A percentile compares a stretch with the other conserved stretches of the same genome.
These are phyloP conservation scores for Phylloscopus collybita DNA, from an alignment of 2,797 vertebrate species.

Conservation along the genomic window DNA sequence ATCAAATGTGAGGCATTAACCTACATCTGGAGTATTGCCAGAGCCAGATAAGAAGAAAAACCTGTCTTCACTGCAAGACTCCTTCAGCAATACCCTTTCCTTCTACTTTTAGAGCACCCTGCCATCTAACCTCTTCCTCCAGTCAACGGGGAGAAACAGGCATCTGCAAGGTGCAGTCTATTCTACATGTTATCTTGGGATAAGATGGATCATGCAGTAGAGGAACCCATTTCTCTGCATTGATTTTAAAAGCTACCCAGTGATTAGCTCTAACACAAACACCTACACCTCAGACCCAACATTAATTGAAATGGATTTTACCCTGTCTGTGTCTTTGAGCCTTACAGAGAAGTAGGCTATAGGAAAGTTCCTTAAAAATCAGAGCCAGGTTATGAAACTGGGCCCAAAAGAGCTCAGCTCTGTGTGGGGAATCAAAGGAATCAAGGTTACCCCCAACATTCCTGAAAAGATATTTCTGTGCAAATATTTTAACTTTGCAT, in stretches of 20 bases:
- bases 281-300: background rate
- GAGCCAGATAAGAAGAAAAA: background rate
- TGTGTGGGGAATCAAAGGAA: background rate
- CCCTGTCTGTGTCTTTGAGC: background rate
- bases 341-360: background rate
- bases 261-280: background rate
- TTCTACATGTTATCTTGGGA: background rate
- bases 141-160: background rate
- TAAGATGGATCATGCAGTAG: background rate
- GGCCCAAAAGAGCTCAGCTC: background rate
- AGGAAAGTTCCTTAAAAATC: background rate
- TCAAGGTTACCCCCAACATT: background rate
- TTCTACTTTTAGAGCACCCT: background rate
- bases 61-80: background rate
- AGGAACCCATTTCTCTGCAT: background rate
- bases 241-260: background rate
- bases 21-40: background rate
- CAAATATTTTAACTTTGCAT: background rate
- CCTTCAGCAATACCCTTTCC: background rate
- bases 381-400: background rate
- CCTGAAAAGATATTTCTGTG: background rate
- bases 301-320: background rate
- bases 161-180: background rate
- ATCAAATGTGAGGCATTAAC: background rate
- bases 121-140: background rate